Percentiles rank a stretch among this genome's conserved stretches.
phyloP scores from a whole-genome alignment of 2,113 vertebrate genomes.

The Bubo blakistoni region DNA sequence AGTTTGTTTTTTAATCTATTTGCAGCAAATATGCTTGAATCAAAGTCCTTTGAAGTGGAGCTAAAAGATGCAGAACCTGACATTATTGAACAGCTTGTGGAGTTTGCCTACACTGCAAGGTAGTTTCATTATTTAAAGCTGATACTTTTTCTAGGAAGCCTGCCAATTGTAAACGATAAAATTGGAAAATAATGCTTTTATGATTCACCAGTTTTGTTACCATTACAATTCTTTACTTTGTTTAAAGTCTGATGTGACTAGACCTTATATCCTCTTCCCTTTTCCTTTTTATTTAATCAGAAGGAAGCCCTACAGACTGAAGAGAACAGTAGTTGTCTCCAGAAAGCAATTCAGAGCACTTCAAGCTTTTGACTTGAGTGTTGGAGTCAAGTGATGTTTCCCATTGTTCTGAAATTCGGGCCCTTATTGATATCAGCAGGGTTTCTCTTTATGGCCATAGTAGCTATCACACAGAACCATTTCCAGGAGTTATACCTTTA shows the following conservation, averaged over 20 bases:
- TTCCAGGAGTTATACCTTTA: not conserved
- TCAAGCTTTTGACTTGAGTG: not conserved
- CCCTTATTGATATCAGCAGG: not conserved
- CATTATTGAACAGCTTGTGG: conserved; percentile 93
- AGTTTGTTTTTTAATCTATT: conserved; percentile 29
- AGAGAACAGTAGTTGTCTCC: not conserved
- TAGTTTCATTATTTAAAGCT: conserved; percentile 58
- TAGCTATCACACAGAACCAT: not conserved
- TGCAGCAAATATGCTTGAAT: conserved; percentile 96
- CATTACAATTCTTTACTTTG: not conserved
- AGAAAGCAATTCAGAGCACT: not conserved
- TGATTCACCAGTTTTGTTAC: not conserved
- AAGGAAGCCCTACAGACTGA: not conserved
- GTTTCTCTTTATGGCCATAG: not conserved
- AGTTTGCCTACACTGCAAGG: conserved; percentile 97
- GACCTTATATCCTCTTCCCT: not conserved
- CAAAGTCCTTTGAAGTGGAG: conserved; percentile 94
- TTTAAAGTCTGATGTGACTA: not conserved
- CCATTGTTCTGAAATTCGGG: not conserved
- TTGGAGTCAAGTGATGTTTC: not conserved
- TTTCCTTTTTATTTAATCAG: not conserved
- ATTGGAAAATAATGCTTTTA: not conserved
- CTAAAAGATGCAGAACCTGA: conserved; percentile 94
- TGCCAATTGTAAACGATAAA: not conserved
- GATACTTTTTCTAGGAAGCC: not conserved